A percentile compares a stretch with the other conserved stretches of the same genome.
Evolutionary conservation across 2,113 vertebrate genomes (phyloP).

Genomic region (Aspiorhynchus laticeps): DNA sequence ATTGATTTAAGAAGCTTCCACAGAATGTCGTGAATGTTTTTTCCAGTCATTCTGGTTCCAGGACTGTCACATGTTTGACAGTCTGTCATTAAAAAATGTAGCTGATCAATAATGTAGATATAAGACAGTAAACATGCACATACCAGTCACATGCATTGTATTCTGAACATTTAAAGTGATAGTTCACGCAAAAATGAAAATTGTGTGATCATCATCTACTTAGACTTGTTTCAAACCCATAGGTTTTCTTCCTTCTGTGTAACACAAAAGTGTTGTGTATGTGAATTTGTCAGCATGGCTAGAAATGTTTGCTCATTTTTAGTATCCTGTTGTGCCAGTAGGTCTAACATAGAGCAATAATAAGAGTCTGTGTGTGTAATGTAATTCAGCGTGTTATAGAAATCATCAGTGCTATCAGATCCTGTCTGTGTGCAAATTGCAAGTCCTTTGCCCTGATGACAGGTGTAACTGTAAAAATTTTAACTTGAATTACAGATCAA

Average conservation of each 20-base stretch:
- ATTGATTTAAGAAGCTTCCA: not conserved
- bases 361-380: not conserved
- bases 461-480: not conserved
- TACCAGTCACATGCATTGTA: not conserved
- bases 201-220: not conserved
- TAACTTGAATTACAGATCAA: not conserved
- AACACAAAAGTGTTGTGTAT: not conserved
- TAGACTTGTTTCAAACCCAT: not conserved
- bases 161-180: not conserved
- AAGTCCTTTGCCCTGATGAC: conserved; percentile 27
- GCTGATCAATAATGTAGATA: not conserved
- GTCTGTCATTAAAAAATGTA: not conserved
- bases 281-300: not conserved
- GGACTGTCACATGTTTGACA: not conserved
- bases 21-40: not conserved
- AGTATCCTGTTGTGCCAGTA: not conserved
- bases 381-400: not conserved
- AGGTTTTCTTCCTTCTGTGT: not conserved
- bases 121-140: not conserved
- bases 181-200: not conserved
- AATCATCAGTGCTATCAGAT: not conserved
- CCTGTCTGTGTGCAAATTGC: conserved; percentile 16
- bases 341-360: not conserved
- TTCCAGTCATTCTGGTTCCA: not conserved
- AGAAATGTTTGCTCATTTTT: not conserved